Percentiles rank a stretch among this genome's conserved stretches.
Conservation (phyloP, 2,113 vertebrate species). For the Hippocampus zosterae region DNA sequence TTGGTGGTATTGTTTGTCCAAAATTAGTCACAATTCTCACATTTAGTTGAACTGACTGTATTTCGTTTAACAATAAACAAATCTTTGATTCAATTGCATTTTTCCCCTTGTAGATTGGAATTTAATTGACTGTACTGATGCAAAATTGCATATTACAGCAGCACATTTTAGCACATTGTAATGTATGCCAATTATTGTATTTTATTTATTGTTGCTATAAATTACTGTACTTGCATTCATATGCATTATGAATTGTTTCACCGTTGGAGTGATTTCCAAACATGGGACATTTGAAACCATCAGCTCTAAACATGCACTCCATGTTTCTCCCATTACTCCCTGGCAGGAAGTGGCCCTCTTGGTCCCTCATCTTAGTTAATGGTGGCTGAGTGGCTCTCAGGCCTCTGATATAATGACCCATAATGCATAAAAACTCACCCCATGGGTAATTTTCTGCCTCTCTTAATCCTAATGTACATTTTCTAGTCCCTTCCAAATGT, state of each 20-base stretch:
- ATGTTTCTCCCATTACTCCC: constrained; percentile 54
- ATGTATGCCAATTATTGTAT: neutral
- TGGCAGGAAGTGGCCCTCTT: constrained; percentile 50
- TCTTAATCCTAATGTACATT: constrained; percentile 48
- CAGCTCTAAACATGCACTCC: constrained; percentile 43
- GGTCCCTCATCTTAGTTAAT: constrained; percentile 61
- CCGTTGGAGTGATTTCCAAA: constrained; percentile 43
- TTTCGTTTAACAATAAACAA: neutral
- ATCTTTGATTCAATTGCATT: too few species aligned
- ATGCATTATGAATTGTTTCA: constrained; percentile 39
- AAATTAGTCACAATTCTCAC: neutral
- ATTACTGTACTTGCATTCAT: constrained; percentile 23
- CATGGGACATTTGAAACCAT: constrained; percentile 49
- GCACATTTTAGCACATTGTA: neutral
- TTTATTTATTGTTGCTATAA: neutral
- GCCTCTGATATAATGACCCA: constrained; percentile 56
- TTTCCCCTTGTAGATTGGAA: too few species aligned
- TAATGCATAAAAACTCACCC: constrained; percentile 61
- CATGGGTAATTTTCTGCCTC: constrained; percentile 41
- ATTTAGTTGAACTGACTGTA: neutral
- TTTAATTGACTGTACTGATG: too few species aligned
- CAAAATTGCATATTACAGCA: neutral
- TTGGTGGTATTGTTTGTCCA: neutral
- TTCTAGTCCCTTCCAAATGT: constrained; percentile 49
- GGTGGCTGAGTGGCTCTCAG: constrained; percentile 62